phyloP scores from a whole-genome alignment of 2,113 vertebrate genomes.

The Brienomyrus longianalis region DNA sequence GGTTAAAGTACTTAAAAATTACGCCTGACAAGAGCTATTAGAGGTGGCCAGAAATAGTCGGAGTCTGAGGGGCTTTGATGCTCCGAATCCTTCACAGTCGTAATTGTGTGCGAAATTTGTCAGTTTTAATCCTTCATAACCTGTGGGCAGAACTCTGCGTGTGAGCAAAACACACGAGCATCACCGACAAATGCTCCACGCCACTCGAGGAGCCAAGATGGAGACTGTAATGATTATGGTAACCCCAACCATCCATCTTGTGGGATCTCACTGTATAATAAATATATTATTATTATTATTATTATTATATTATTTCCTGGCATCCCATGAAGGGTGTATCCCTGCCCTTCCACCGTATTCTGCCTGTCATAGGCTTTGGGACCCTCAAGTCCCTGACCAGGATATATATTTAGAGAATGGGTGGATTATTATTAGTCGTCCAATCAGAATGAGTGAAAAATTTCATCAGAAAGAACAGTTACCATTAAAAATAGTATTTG shows the following conservation, averaged over 20 bases:
- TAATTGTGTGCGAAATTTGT: slow-evolving; percentile 49
- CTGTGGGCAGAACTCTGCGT: slow-evolving; percentile 49
- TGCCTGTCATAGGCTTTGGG: background rate
- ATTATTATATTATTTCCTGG: background rate
- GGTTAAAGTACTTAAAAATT: slow-evolving; percentile 72
- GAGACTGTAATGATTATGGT: background rate
- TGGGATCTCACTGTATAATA: background rate
- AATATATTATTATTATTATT: background rate
- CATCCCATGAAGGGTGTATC: background rate
- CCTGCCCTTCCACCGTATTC: background rate
- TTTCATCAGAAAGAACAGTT: background rate
- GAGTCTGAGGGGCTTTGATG: slow-evolving; percentile 51
- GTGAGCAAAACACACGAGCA: slow-evolving; percentile 33
- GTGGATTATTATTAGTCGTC: background rate
- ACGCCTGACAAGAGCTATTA: slow-evolving; percentile 66
- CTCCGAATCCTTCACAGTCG: slow-evolving; percentile 45
- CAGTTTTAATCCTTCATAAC: slow-evolving; percentile 53
- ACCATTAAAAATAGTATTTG: background rate
- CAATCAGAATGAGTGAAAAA: background rate
- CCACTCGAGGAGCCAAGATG: background rate
- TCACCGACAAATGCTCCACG: background rate
- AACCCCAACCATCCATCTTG: background rate
- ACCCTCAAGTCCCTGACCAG: background rate
- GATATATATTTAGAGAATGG: background rate
- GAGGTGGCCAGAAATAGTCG: slow-evolving; percentile 56